Percentiles rank a stretch among this genome's conserved stretches.
Evolutionary conservation across 2,797 vertebrate species (phyloP).

Genomic region (Falco peregrinus): DNA sequence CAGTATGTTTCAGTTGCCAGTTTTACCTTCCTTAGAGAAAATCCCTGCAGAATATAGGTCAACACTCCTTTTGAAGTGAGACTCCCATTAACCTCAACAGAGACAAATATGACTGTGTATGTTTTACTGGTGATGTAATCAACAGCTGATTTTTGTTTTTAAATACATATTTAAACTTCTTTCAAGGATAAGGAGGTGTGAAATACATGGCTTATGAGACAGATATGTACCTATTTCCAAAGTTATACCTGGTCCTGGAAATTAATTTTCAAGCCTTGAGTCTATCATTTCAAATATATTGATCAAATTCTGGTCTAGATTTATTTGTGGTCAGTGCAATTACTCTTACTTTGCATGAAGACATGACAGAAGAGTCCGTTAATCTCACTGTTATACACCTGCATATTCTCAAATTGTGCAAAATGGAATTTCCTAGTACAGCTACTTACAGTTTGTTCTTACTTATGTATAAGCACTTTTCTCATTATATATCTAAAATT

Average conservation of each 20-base stretch:
- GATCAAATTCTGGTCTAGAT: neutral
- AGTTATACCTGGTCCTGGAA: neutral
- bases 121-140: neutral
- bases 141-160: neutral
- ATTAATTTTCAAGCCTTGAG: neutral
- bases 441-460: neutral
- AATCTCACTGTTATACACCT: fast-evolving
- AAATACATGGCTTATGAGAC: neutral
- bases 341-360: neutral
- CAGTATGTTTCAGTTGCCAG: neutral
- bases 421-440: neutral
- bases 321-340: neutral
- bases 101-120: neutral
- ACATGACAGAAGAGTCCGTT: neutral
- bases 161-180: fast-evolving
- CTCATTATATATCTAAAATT: neutral
- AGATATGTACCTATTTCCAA: neutral
- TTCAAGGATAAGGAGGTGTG: neutral
- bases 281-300: neutral
- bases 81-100: neutral
- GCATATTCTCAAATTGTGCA: neutral
- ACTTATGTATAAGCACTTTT: neutral
- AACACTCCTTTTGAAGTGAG: neutral
- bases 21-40: neutral
- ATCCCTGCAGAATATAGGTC: neutral